A percentile compares a stretch with the other conserved stretches of the same genome.
phyloP scores from a whole-genome alignment of 2,797 vertebrate genomes.

The Hippocampus kuda region DNA sequence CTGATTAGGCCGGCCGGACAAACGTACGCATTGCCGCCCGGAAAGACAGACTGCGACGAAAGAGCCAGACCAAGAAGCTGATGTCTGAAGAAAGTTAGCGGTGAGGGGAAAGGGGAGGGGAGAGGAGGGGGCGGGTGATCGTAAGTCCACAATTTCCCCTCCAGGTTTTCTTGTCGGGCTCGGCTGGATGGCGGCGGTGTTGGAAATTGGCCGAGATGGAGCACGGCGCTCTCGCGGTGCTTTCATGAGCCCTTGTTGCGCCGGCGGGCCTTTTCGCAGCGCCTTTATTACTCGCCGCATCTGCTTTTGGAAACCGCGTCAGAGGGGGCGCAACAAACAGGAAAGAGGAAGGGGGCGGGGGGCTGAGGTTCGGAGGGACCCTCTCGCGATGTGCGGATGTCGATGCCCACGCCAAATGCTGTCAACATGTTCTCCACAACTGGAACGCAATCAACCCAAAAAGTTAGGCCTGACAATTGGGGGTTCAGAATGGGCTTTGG shows the following conservation, averaged over 20 bases:
- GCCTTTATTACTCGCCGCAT: constrained; percentile 51
- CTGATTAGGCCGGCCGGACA: constrained; percentile 61
- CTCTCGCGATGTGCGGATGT: too few relatives aligned
- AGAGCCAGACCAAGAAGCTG: constrained; percentile 3
- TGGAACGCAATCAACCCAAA: too few relatives aligned
- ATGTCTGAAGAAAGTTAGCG: constrained; percentile 9
- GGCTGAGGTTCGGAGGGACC: too few relatives aligned
- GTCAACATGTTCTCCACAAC: too few relatives aligned
- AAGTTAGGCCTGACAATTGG: too few relatives aligned
- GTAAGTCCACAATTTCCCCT: constrained; percentile 41
- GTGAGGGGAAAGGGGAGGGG: constrained; percentile 10
- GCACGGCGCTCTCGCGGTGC: constrained; percentile 50
- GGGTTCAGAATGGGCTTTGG: too few relatives aligned
- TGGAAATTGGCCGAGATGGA: constrained; percentile 58
- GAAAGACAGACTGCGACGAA: constrained; percentile 42
- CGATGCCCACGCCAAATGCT: too few relatives aligned
- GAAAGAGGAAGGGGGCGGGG: too few relatives aligned
- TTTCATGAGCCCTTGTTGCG: constrained; percentile 56
- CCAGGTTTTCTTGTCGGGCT: constrained; percentile 42
- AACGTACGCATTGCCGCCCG: constrained; percentile 35
- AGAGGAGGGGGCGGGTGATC: not conserved
- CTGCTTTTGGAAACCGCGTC: constrained; percentile 25
- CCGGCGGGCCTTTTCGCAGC: constrained; percentile 52
- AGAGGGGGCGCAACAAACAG: not conserved
- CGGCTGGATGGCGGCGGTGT: constrained; percentile 54